Evolutionary conservation across 2,888 invertebrate genomes (phyloP), one percentile per base, ranked within the genome.

Genomic region (Pseudococcus longispinus): DNA sequence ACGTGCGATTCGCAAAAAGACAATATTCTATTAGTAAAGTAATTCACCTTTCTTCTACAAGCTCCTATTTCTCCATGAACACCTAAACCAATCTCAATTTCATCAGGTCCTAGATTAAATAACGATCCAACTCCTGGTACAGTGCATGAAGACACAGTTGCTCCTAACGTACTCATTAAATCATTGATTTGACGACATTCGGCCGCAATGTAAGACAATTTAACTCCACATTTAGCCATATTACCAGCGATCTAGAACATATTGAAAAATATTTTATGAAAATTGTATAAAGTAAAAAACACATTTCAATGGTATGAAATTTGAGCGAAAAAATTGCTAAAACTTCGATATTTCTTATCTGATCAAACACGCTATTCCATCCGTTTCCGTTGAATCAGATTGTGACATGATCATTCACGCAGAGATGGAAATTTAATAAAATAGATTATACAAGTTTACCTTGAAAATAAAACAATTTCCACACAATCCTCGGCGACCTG

Each of bases 21-120:
- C n/a, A 37, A 37, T 37, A 8, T 8, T 37, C 37, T 4, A 37
- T 83, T 5, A 46, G 26, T 51, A 23, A 83, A 46, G 44, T n/a
- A 5, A 32, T 93, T 93, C 88, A 89, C 89, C 86, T 89, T 88
- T 42, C 87, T 84, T 51, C 88, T 88, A n/a, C 88, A 88, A 26
- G 88, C 88, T 9, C 89, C 89, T 42, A 93, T 93, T 89, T 92
- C 92, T 0, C 92, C 92, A 88, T 92, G 92, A 83, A 93, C 90
- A 87, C 93, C 94, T 84, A 94, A 90, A 1, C 94, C 94, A 15
- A 93, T 92, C 91, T 95, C 95, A 91, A 95, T 93, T 90, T 94
- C 93, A 88, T 94, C 93, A 0, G 91, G 89, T 0, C 91, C 92
- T 87, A 95, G 91, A 85, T 92, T 91, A 89, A 95, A 95, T 88